A percentile compares a stretch with the other conserved stretches of the same genome.
Conservation (phyloP, 2,888 invertebrate species). For the Heliothis peltigera region DNA sequence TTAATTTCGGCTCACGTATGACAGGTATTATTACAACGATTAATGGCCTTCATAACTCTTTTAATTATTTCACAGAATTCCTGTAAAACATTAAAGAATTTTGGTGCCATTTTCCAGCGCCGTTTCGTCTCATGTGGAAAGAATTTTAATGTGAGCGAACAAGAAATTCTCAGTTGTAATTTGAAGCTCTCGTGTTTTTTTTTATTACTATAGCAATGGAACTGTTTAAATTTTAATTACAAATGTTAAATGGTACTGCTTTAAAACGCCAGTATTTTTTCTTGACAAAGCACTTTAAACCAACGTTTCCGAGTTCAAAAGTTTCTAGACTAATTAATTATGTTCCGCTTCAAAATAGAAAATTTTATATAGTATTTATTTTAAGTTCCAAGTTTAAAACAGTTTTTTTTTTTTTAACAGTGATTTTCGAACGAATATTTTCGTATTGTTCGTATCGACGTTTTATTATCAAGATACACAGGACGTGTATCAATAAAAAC, state of each 20-base stretch:
- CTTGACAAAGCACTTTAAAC: constrained; percentile 1
- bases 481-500: not conserved
- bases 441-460: not conserved
- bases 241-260: constrained; percentile 24
- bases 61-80: constrained; percentile 65
- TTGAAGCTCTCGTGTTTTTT: constrained; percentile 37
- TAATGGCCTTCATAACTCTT: constrained; percentile 65
- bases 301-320: not conserved
- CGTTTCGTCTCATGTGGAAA: constrained; percentile 51
- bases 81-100: constrained; percentile 50
- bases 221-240: constrained; percentile 36
- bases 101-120: constrained; percentile 35
- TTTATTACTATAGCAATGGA: constrained; percentile 34
- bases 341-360: not conserved
- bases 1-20: constrained; percentile 54
- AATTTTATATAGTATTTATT: not conserved
- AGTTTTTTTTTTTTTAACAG: not conserved
- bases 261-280: constrained; percentile 6
- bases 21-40: constrained; percentile 60
- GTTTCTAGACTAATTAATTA: constrained; percentile 2
- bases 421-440: too few species aligned
- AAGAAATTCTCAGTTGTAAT: constrained; percentile 51
- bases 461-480: not conserved
- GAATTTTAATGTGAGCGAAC: constrained; percentile 52
- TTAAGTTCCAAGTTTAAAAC: not conserved